Conservation (phyloP, 2,888 invertebrate genomes). For the Euphydryas editha region DNA sequence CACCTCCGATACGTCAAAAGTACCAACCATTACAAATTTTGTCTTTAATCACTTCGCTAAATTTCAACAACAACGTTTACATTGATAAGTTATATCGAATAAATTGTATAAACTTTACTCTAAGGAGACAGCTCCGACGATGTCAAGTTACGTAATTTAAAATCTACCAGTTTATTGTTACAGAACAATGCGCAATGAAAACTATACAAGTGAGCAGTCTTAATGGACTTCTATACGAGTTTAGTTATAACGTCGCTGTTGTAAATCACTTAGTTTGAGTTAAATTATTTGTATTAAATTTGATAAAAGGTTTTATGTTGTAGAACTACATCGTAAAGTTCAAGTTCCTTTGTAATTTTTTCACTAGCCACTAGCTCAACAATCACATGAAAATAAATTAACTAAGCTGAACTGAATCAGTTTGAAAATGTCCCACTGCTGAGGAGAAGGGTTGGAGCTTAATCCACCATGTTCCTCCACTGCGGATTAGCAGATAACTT, state of each 20-base stretch:
- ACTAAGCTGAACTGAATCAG: too few relatives aligned
- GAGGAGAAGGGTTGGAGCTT: too few relatives aligned
- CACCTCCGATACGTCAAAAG: too few relatives aligned
- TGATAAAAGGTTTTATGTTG: not conserved
- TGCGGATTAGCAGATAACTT: too few relatives aligned
- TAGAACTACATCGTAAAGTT: not conserved
- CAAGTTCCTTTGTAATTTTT: not conserved
- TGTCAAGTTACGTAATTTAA: slow-evolving; percentile 41
- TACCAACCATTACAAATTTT: too few relatives aligned
- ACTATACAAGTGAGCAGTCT: slow-evolving; percentile 26
- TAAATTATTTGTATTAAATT: not conserved
- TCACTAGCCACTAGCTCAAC: too few relatives aligned
- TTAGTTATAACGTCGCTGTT: not conserved
- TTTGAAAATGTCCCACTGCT: too few relatives aligned
- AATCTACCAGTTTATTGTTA: slow-evolving; percentile 39
- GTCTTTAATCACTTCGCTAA: not conserved
- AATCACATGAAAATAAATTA: too few relatives aligned
- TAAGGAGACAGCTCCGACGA: slow-evolving; percentile 12
- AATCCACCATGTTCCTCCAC: too few relatives aligned
- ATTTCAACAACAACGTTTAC: slow-evolving; percentile 19
- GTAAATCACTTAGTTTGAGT: slow-evolving; percentile 16
- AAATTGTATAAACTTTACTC: slow-evolving; percentile 27
- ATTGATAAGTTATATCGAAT: slow-evolving; percentile 31
- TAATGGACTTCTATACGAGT: slow-evolving; percentile 27
- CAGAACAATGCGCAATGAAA: slow-evolving; percentile 28